A percentile compares a stretch with the other conserved stretches of the same genome.
Conservation (phyloP, 2,113 vertebrate genomes). For the Nycticebus coucang region DNA sequence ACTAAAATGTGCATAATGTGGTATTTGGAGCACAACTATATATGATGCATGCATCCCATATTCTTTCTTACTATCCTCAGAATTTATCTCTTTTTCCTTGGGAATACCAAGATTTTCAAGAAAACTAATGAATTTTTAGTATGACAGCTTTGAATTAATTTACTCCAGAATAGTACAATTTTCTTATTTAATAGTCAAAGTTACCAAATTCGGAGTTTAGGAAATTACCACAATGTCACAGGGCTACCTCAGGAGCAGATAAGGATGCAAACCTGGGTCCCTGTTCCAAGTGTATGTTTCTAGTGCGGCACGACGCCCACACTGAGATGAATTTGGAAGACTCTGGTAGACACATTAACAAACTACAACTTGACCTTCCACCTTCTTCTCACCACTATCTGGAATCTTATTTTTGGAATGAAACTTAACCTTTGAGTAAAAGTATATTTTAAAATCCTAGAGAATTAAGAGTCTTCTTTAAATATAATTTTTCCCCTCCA, state of each 20-base stretch:
- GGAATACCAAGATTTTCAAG: neutral
- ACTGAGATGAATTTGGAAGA: neutral
- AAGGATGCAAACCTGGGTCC: neutral
- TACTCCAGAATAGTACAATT: neutral
- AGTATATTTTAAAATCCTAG: neutral
- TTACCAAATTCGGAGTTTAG: neutral
- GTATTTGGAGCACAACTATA: neutral
- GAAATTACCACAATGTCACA: neutral
- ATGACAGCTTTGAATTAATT: neutral
- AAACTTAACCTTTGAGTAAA: neutral
- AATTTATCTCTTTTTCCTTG: neutral
- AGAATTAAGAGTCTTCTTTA: slow-evolving; percentile 4
- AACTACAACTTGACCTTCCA: neutral
- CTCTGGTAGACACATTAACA: neutral
- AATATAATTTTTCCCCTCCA: neutral
- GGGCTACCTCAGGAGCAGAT: neutral
- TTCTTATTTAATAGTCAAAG: neutral
- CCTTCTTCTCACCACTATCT: neutral
- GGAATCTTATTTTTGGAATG: neutral
- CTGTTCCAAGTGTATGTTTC: neutral
- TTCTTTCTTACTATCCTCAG: neutral
- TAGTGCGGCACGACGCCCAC: no score
- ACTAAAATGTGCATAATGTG: neutral
- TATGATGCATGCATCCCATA: neutral
- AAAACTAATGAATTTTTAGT: neutral